Base-by-base conservation (phyloP, 2,888 invertebrate genomes). In the Nomada ruficornis region DNA sequence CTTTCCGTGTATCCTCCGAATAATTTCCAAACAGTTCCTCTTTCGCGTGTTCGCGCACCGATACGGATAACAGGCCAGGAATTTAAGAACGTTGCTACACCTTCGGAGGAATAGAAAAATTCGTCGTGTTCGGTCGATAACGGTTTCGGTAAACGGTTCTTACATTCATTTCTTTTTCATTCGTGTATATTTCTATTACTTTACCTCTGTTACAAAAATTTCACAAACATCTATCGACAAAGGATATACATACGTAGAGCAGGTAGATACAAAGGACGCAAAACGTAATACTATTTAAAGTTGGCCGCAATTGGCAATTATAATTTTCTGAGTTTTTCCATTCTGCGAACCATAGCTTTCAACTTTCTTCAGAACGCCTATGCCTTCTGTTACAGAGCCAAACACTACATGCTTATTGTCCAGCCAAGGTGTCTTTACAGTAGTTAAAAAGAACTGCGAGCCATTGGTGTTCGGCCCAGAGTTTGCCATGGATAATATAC, bases 341-440 rank as follows among this genome's bases (percentile, higher is more conserved):
- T 36, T 36, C 7, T 36, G 36, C 98, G 96, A 3, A 96, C 98
- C 98, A 92, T 96, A 97, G 89, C 96, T 96, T 95, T 99, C 99
- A 94, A 99, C 97, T 94, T 98, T 98, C 93, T 97, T 97, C 0
- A 99, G 95, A 1, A 99, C 97, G 93, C 99, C 98, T 92, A 98
- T 95, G 1, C 99, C 99, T 86, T 98, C 97, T 75, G 98, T 97
- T 26, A 99, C 98, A 94, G 98, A 97, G 0, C 99, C 99, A 94
- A 99, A 99, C 0, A 99, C 99, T 11, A 99, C 99, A 94, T 99
- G 99, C 93, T 99, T 99, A 44, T 96, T 96, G 94, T 99, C 99
- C 77, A 99, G 94, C 99, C 97, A 97, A 68, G 97, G 97, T 0
- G 97, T 97, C 88, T 96, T 97, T 54, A 97, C 97, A 11, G 98